Base-by-base conservation (phyloP, 1,140 invertebrate genomes). In the Diorhabda sublineata region DNA sequence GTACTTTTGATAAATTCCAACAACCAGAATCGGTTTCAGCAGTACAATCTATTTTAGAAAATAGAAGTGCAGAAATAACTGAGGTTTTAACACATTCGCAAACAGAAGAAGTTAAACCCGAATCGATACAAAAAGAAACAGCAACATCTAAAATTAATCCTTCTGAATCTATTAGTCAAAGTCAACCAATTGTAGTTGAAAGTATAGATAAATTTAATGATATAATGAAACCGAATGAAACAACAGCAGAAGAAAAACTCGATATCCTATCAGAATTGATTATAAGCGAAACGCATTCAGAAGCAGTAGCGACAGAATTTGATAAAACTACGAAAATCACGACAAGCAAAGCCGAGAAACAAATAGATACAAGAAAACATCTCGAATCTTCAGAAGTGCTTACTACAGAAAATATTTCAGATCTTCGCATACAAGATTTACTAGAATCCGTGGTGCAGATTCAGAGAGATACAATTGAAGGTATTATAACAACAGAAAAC, bases 401-500 rank as follows among this genome's bases (percentile, higher is more conserved):
- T n/a, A 42, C 71, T 5, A 66, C 71, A 65, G 76, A 79, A 47
- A 68, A 71, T 67, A 44, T 77, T 26, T 56, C 60, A 4, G 70
- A 74, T 60, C 71, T 78, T 26, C 63, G 65, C 42, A 64, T 67
- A 3, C 67, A 79, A 75, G 58, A 71, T 42, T 74, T 72, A 43
- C 76, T 77, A 42, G 85, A 84, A 3, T 81, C 71, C 68, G 64
- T 69, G 9, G 47, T 71, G n/a, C 61, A 71, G 67, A 73, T 83
- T 64, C 76, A 82, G 72, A 81, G 81, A 73, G 74, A 81, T 42
- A 78, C 81, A 45, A 83, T 84, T 42, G 84, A 86, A 76, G 81
- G 84, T 71, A 69, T 87, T 11, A 77, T 84, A 60, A 81, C 83
- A 69, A 81, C 79, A 6, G 82, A 86, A 78, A 78, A 81, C 42